Percentiles rank a stretch among this genome's conserved stretches.
These are phyloP conservation scores for Onthophagus taurus DNA, from an alignment of 1,140 invertebrate genomes.

Conservation along the genomic window DNA sequence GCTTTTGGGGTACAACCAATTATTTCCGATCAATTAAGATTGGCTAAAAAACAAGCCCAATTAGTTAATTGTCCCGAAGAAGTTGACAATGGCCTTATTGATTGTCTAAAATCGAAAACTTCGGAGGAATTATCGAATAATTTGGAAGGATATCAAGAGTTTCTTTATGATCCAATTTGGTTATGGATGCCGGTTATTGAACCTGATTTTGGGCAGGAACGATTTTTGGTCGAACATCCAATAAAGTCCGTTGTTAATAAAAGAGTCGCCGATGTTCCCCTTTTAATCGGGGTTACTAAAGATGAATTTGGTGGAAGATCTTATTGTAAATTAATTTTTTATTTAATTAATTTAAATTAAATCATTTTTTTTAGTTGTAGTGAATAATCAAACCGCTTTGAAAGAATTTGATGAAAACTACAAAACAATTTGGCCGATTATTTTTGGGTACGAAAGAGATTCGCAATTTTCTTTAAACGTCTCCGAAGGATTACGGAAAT, in stretches of 20 bases:
- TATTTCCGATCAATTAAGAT: constrained; percentile 44
- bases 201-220: constrained; percentile 51
- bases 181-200: constrained; percentile 55
- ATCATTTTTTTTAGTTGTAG: constrained; percentile 11
- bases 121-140: constrained; percentile 34
- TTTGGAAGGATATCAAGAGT: constrained; percentile 34
- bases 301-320: constrained; percentile 51
- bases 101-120: constrained; percentile 50
- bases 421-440: constrained; percentile 43
- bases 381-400: background rate
- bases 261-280: constrained; percentile 48
- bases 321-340: constrained; percentile 34
- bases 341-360: background rate
- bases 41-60: constrained; percentile 58
- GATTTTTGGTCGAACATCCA: constrained; percentile 50
- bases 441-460: constrained; percentile 44
- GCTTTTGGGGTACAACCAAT: constrained; percentile 48
- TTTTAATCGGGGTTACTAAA: constrained; percentile 53
- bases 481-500: constrained; percentile 39
- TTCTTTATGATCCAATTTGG: constrained; percentile 44
- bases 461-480: constrained; percentile 39
- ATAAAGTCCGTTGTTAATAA: constrained; percentile 43
- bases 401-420: constrained; percentile 38
- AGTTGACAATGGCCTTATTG: constrained; percentile 45
- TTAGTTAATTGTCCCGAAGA: constrained; percentile 55